Percentiles rank a stretch among this genome's conserved stretches.
These are phyloP conservation scores for Ceratotherium simum DNA, from an alignment of 2,113 vertebrate genomes.

Conservation along the genomic window DNA sequence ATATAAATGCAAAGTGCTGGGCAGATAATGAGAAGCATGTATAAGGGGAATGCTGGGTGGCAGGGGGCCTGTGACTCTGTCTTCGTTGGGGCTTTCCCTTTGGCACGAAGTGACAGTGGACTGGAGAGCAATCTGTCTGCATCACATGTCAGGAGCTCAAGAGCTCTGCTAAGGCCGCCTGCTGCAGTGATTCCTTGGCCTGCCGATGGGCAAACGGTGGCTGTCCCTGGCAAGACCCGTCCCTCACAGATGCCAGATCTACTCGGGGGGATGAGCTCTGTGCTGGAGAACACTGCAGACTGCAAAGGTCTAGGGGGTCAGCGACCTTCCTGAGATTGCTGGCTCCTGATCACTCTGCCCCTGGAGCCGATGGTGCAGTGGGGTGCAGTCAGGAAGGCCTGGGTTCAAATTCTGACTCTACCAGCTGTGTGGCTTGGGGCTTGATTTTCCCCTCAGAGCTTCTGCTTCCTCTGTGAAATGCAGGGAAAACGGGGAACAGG, in stretches of 20 bases:
- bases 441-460: background rate
- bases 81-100: background rate
- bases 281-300: background rate
- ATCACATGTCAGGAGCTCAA: fast-evolving
- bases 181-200: background rate
- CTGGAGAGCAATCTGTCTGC: fast-evolving
- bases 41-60: fast-evolving
- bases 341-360: background rate
- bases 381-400: background rate
- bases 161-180: background rate
- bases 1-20: background rate
- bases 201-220: background rate
- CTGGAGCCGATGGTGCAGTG: fast-evolving
- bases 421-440: background rate
- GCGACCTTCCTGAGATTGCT: background rate
- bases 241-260: background rate
- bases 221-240: background rate
- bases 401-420: background rate
- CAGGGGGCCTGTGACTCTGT: too few relatives aligned
- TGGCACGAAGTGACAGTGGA: background rate
- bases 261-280: background rate
- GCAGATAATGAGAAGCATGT: background rate
- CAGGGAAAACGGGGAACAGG: background rate
- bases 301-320: fast-evolving
- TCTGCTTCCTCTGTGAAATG: too few relatives aligned